These are phyloP conservation scores for rabbit (Oryctolagus cuniculus) DNA, from an alignment of 2,113 vertebrate species.

Conservation along the genomic window mOryCun1.1 NC_091450.1:43812501-43813000, in stretches of 20 bases:
- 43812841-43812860: too few species aligned
- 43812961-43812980: background rate
- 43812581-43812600: background rate
- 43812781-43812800: background rate
- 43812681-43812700: background rate
- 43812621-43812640: slow-evolving; percentile 57
- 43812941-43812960: background rate
- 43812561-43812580: slow-evolving; percentile 37
- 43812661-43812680: slow-evolving; percentile 1
- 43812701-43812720: background rate
- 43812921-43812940: too few species aligned
- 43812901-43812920: fast-evolving
- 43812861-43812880: background rate
- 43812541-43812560: slow-evolving; percentile 72
- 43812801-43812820: background rate
- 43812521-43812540: background rate
- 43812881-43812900: background rate
- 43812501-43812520: slow-evolving; percentile 17
- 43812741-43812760: background rate
- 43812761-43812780: background rate
- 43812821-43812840: too few species aligned
- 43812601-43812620: slow-evolving; percentile 77
- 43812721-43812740: background rate
- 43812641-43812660: background rate
- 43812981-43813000: too few species aligned